These are phyloP conservation scores for Alosa sapidissima DNA, from an alignment of 2,797 vertebrate species.

Conservation along the genomic window DNA sequence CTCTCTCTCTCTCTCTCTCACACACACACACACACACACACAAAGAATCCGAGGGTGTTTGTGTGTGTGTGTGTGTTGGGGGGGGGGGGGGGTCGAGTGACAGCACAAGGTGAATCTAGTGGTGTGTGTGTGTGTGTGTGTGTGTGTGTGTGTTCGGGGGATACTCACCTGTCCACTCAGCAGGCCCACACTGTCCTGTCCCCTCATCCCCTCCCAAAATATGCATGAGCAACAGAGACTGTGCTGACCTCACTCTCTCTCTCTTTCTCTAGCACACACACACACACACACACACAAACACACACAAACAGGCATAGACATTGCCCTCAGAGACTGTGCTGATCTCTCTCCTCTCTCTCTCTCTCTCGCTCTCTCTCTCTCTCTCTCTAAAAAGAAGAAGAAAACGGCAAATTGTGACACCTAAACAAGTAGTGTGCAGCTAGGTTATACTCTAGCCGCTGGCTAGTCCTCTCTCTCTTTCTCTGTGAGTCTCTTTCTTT, in stretches of 20 bases:
- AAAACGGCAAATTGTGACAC: too few relatives aligned
- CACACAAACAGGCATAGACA: neutral
- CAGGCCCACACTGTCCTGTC: neutral
- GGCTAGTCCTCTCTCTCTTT: neutral
- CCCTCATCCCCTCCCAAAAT: conserved; percentile 11
- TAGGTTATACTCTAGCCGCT: too few relatives aligned
- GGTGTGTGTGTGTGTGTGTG: neutral
- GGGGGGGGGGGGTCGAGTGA: neutral
- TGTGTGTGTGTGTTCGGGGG: neutral
- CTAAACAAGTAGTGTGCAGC: neutral
- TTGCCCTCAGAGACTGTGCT: too few relatives aligned
- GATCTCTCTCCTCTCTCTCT: too few relatives aligned
- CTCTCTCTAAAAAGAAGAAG: too few relatives aligned
- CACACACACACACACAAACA: neutral
- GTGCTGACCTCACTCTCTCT: neutral
- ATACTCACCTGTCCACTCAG: conserved; percentile 5
- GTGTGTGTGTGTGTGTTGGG: neutral
- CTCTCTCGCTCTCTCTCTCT: too few relatives aligned
- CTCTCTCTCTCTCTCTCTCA: too few relatives aligned
- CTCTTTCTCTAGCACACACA: neutral
- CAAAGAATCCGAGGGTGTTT: neutral
- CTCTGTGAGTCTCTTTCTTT: neutral
- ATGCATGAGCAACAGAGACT: neutral
- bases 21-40: neutral
- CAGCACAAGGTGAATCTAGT: neutral